Evolutionary conservation across 2,797 vertebrate genomes (phyloP), one percentile per base, ranked within the genome.

Genomic region (Lindbergichthys nudifrons): DNA sequence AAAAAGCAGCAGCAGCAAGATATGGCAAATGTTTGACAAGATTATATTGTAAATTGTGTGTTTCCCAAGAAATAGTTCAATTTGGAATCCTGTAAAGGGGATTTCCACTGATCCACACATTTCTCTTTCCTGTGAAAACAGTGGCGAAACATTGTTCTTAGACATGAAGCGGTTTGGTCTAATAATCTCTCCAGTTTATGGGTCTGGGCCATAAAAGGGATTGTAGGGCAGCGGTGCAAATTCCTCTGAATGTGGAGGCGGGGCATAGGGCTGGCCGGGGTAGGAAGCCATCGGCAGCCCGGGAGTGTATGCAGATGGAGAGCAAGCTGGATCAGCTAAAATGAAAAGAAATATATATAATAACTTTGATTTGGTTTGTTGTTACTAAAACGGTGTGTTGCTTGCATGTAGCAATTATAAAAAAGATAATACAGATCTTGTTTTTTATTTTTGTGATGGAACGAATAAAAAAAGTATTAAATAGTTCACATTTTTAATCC

Each of bases 221-320:
- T 97, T 97, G 91, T 96, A 96, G 5, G 96, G 94, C 5, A 92
- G 94, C 72, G 97, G 96, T 65, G 54, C 77, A 18, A 46, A 1
- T 4, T 75, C 45, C 2, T 72, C 75, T 48, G 43, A n/a, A 36
- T 54, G 10, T 0, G 53, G 45, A 5, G 78, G 41, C 0, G 18
- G 32, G 63, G 41, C 36, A 6, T 50, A 7, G 36, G 51, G 57
- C 26, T 59, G 69, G 6, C 21, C 23, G 1, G 67, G 15, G 6
- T 61, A 12, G 4, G 56, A 42, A 12, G 46, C 1, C 72, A 75
- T 19, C 0, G 76, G 84, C 15, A 88, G 77, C 0, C 73, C 81
- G 6, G 80, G 72, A 26, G 19, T 46, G 32, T 41, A 89, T 4
- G 67, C 23, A 41, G 39, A 53, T 60, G 79, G 61, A 63, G 65